These are phyloP conservation scores for Andricus grossulariae DNA, from an alignment of 1,140 invertebrate species.

Conservation along the genomic window DNA sequence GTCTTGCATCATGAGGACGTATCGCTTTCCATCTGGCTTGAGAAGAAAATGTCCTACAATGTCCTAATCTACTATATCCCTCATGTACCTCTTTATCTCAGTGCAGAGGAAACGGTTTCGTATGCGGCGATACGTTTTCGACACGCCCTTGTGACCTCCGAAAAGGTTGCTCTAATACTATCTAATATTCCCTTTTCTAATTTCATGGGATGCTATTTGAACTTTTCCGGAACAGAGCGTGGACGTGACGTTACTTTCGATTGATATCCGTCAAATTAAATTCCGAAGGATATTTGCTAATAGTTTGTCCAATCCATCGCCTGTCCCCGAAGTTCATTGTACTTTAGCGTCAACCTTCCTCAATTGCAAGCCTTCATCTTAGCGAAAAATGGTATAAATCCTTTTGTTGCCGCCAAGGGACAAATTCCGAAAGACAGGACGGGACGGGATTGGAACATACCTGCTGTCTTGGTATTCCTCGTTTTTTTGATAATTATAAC, in stretches of 20 bases:
- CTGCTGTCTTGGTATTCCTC: too few species aligned
- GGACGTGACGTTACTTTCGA: background rate
- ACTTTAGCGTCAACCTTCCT: background rate
- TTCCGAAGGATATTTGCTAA: too few species aligned
- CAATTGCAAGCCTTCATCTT: background rate
- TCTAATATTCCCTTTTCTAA: conserved; percentile 7
- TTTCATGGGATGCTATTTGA: background rate
- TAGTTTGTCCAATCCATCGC: background rate
- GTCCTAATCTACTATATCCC: conserved; percentile 50
- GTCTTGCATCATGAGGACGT: conserved; percentile 60
- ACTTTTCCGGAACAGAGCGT: background rate
- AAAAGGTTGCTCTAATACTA: conserved; percentile 32
- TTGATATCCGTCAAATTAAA: background rate
- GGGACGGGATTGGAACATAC: too few species aligned
- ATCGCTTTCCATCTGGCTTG: conserved; percentile 54
- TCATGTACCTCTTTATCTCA: conserved; percentile 41
- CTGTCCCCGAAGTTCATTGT: background rate
- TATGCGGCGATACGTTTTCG: conserved; percentile 43
- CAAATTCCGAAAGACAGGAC: too few species aligned
- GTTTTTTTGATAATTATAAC: too few species aligned
- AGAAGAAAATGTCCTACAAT: conserved; percentile 59
- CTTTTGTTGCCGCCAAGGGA: too few species aligned
- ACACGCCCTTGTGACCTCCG: conserved; percentile 46
- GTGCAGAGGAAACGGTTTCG: conserved; percentile 40
- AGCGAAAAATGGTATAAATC: background rate